Evolutionary conservation across 2,113 vertebrate genomes (phyloP).

Genomic region (Chrysemys picta): DNA sequence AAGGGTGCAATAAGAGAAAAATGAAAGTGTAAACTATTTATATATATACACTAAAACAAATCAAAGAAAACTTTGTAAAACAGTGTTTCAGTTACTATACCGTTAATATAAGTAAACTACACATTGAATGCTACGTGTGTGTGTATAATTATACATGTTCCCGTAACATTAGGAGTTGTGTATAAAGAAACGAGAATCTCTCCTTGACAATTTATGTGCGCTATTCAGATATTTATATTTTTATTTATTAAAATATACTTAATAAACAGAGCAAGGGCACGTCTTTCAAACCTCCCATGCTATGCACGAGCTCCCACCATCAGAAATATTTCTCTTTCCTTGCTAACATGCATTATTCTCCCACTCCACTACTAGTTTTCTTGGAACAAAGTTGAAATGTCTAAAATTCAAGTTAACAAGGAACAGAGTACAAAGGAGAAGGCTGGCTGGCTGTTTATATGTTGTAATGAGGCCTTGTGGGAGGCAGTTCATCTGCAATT

Average conservation of each 20-base stretch:
- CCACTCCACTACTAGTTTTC: background rate
- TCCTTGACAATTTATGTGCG: background rate
- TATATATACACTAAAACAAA: background rate
- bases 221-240: background rate
- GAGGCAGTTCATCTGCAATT: background rate
- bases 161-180: background rate
- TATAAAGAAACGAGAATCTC: background rate
- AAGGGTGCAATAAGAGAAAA: background rate
- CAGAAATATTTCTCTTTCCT: background rate
- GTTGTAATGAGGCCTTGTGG: background rate
- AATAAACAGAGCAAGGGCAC: background rate
- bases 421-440: background rate
- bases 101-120: background rate
- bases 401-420: slow-evolving; percentile 13
- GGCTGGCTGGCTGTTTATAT: background rate
- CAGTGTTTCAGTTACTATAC: background rate
- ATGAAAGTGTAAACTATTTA: background rate
- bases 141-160: background rate
- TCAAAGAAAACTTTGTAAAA: slow-evolving; percentile 4
- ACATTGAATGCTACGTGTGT: background rate
- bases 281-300: background rate
- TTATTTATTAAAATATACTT: background rate
- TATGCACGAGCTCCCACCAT: background rate
- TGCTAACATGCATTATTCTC: background rate
- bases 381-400: background rate